Evolutionary conservation across 2,888 invertebrate species (phyloP).

Genomic region (Nomada goodeniana): DNA sequence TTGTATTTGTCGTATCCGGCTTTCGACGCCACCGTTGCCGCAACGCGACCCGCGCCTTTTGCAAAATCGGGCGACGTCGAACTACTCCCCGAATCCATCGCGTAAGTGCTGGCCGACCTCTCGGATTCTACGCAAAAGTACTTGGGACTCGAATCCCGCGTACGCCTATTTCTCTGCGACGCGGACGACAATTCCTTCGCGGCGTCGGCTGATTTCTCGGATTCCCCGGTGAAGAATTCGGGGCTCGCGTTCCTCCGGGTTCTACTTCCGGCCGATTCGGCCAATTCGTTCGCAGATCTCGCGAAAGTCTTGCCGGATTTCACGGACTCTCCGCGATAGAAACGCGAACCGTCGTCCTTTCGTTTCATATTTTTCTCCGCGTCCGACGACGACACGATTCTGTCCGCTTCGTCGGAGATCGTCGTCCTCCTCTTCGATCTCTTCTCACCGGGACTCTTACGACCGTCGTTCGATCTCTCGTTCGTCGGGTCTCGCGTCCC

Average conservation of each 20-base stretch:
- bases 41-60: not conserved
- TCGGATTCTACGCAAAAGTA: slow-evolving; percentile 37
- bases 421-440: not conserved
- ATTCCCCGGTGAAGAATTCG: slow-evolving; percentile 22
- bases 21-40: not conserved
- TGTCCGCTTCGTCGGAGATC: not conserved
- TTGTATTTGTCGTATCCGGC: no score
- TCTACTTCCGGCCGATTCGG: not conserved
- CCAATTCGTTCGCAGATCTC: not conserved
- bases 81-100: slow-evolving; percentile 5
- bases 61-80: not conserved
- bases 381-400: slow-evolving; percentile 15
- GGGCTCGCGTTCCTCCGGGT: not conserved
- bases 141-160: not conserved
- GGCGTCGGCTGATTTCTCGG: slow-evolving; percentile 21
- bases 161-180: not conserved
- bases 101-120: slow-evolving; percentile 26
- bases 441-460: not conserved
- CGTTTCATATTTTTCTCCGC: slow-evolving; percentile 3
- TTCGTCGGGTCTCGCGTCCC: slow-evolving; percentile 5
- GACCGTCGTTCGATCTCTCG: not conserved
- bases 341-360: not conserved
- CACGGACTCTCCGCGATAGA: slow-evolving; percentile 19
- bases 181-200: not conserved
- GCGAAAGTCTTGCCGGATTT: slow-evolving; percentile 17